Percentiles rank a stretch among this genome's conserved stretches.
These are phyloP conservation scores for Alcedo quadribrachys DNA, from an alignment of 2,797 vertebrate species.

Conservation along the genomic window DNA sequence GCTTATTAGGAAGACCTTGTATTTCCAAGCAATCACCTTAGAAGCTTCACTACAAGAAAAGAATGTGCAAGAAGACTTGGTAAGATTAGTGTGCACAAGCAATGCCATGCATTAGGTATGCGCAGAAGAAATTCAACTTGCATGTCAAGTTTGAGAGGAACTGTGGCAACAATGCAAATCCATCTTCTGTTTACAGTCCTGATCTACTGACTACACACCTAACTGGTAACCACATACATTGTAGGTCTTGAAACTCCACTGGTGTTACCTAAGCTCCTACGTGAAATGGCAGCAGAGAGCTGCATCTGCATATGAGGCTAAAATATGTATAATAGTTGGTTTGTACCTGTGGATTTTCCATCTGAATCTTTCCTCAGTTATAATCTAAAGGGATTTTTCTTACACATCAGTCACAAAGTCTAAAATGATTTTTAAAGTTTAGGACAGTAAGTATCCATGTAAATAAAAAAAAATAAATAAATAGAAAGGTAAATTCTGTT, in stretches of 20 bases:
- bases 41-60: conserved; percentile 74
- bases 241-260: not conserved
- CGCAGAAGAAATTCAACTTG: conserved; percentile 49
- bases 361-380: not conserved
- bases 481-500: not conserved
- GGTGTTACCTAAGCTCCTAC: not conserved
- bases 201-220: not conserved
- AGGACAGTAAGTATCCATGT: not conserved
- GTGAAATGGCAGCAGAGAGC: not conserved
- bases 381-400: not conserved
- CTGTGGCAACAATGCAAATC: not conserved
- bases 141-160: conserved; percentile 42
- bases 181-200: not conserved
- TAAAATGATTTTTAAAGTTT: not conserved
- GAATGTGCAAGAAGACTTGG: conserved; percentile 74
- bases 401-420: not conserved
- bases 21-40: conserved; percentile 77
- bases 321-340: not conserved
- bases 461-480: not conserved
- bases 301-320: not conserved
- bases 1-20: conserved; percentile 76
- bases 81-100: conserved; percentile 74
- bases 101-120: conserved; percentile 64
- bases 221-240: not conserved
- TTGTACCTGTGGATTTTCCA: not conserved